phyloP scores from a whole-genome alignment of 37 sponge, comb jelly and placozoan genomes.

The Bolinopsis microptera region DNA sequence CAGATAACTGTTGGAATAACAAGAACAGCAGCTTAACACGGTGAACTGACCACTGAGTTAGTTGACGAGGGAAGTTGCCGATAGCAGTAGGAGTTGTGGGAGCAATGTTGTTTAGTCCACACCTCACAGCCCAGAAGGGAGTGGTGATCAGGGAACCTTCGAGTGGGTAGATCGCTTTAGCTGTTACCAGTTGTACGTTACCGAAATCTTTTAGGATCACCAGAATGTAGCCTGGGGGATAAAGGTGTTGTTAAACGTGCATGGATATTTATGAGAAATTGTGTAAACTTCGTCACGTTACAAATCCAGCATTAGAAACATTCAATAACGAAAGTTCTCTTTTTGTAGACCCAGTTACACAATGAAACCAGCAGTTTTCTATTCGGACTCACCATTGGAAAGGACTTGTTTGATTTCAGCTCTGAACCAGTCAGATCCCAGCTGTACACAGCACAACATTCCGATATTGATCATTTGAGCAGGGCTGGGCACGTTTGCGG shows the following conservation, averaged over 20 bases:
- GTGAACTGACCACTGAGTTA: neutral
- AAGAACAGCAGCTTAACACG: no score
- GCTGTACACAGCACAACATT: slow-evolving; percentile 53
- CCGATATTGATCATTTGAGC: slow-evolving; percentile 8
- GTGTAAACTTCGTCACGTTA: no score
- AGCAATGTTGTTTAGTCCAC: slow-evolving; percentile 57
- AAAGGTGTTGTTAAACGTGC: neutral
- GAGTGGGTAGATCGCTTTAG: slow-evolving; percentile 48
- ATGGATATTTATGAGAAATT: no score
- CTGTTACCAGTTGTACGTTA: slow-evolving; percentile 32
- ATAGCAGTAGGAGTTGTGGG: neutral
- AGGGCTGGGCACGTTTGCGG: slow-evolving; percentile 10
- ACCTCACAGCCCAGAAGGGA: slow-evolving; percentile 56
- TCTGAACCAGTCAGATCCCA: slow-evolving; percentile 54
- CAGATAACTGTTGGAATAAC: no score
- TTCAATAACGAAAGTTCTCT: no score
- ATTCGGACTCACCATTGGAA: neutral
- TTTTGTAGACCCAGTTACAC: no score
- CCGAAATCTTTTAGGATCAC: slow-evolving; percentile 53
- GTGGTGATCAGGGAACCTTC: slow-evolving; percentile 21
- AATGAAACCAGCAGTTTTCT: no score
- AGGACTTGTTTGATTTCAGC: slow-evolving; percentile 58
- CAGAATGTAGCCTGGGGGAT: neutral
- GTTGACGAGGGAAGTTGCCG: slow-evolving; percentile 34
- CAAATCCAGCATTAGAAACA: no score